Evolutionary conservation across 2,797 vertebrate genomes (phyloP), one percentile per base, ranked within the genome.

Genomic region (Microctenopoma steveboyesi): DNA sequence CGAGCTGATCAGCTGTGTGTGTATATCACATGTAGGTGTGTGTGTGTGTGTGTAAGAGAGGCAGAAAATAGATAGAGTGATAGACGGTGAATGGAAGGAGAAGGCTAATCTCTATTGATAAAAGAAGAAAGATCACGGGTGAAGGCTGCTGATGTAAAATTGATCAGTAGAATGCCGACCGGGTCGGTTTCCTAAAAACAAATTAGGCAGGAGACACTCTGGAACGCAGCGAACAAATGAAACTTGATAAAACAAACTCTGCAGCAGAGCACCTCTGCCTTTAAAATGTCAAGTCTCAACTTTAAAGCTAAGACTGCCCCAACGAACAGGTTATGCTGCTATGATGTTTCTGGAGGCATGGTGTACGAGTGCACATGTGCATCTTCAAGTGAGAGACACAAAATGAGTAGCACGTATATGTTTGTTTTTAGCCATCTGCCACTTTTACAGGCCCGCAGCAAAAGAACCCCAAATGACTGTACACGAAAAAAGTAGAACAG

Each of bases 71-170:
- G 78, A 78, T 57, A 56, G 65, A 85, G 70, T 68, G 80, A 84
- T 75, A 64, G 73, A 16, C 66, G 55, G 72, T 63, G 71, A 82
- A 85, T 78, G 69, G 60, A 48, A 69, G 63, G 77, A 72, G 73
- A 79, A 59, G 58, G 80, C 73, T 88, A 86, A 89, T 91, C 84
- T 89, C 69, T 77, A 74, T 74, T 79, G 86, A 89, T 84, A 70
- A 82, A 58, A 59, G 30, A 76, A 79, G 66, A 81, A 74, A 69
- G 83, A 87, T 86, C 81, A 58, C 70, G 77, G 84, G 78, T 76
- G 82, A 86, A 88, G 83, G 84, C 76, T 76, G 76, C 71, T 80
- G 85, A 78, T 79, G 68, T 37, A 37, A 64, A 68, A 78, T 67
- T 70, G 71, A 85, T 86, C 69, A 49, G 69, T 2, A 46, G 39